Percentiles rank a stretch among this genome's conserved stretches.
phyloP scores from a whole-genome alignment of 2,113 vertebrate genomes.

The Nibea coibor region DNA sequence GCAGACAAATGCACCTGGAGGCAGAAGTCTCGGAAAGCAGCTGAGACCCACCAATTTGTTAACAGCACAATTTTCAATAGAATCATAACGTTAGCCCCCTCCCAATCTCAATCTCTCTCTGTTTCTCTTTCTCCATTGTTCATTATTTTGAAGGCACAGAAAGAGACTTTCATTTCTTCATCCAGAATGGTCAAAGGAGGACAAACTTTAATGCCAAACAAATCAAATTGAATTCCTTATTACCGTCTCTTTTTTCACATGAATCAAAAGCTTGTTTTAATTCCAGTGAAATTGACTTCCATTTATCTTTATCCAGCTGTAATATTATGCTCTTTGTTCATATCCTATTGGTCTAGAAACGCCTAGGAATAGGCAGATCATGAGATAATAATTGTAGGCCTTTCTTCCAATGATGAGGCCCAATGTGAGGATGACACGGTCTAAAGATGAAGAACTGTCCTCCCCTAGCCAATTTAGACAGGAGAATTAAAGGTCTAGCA shows the following conservation, averaged over 20 bases:
- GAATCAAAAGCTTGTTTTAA: conserved; percentile 67
- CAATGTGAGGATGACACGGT: conserved; percentile 81
- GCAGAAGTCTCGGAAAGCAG: conserved; percentile 71
- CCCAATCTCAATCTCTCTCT: conserved; percentile 20
- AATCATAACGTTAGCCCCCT: conserved; percentile 34
- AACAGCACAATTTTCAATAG: conserved; percentile 67
- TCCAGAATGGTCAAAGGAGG: conserved; percentile 43
- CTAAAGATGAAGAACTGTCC: conserved; percentile 79
- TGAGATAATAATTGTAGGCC: conserved; percentile 71
- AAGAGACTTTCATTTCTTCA: conserved; percentile 42
- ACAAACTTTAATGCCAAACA: conserved; percentile 56
- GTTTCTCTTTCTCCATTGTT: conserved; percentile 45
- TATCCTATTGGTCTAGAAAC: conserved; percentile 58
- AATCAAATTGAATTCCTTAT: conserved; percentile 68
- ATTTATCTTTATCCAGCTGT: conserved; percentile 70
- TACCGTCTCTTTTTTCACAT: conserved; percentile 40
- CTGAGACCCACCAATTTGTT: conserved; percentile 77
- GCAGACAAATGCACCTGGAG: conserved; percentile 75
- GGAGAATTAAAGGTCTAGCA: conserved; percentile 68
- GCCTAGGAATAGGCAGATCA: conserved; percentile 67
- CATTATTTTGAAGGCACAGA: conserved; percentile 45
- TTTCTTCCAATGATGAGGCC: conserved; percentile 80
- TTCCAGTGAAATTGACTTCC: conserved; percentile 70
- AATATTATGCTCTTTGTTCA: conserved; percentile 74
- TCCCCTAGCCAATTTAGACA: conserved; percentile 73